Percentiles rank a stretch among this genome's conserved stretches.
These are phyloP conservation scores for Diadema setosum DNA, from an alignment of 35 echinoderm and acorn worm species.

Conservation along the genomic window DNA sequence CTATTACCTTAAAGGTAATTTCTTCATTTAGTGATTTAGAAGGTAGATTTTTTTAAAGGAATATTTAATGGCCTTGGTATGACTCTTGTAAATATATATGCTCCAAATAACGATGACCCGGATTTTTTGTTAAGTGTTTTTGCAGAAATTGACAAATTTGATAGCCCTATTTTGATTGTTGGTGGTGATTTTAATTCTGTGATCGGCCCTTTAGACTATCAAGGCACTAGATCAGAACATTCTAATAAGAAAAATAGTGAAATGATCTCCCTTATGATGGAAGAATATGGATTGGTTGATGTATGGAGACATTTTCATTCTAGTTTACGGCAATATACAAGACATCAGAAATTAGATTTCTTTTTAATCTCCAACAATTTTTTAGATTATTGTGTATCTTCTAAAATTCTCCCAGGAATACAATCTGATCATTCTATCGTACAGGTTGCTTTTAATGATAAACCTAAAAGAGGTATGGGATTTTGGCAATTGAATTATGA, in stretches of 20 bases:
- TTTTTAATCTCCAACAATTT: not conserved
- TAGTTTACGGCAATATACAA: not conserved
- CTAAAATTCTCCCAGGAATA: not conserved
- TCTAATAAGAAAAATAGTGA: not conserved
- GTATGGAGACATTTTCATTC: not conserved
- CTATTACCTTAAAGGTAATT: not conserved
- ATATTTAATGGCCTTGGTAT: not conserved
- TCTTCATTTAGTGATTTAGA: not conserved
- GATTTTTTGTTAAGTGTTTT: not conserved
- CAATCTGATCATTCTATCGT: not conserved
- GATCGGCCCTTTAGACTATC: not conserved
- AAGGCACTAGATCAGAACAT: not conserved
- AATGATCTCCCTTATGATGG: not conserved
- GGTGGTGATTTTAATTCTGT: not conserved
- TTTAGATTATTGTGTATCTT: not conserved
- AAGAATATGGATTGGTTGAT: not conserved
- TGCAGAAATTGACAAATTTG: not conserved
- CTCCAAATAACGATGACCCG: not conserved
- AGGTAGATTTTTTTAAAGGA: not conserved
- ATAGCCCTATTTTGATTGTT: not conserved
- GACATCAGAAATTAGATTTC: not conserved
- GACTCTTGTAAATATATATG: not conserved
- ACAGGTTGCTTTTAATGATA: not conserved
- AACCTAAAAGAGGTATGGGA: not conserved
- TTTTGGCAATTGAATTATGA: constrained; percentile 4